Conservation (phyloP, 30 jellyfish, hydroid and myxozoan genomes). For the Nemopilema nomurai region DNA sequence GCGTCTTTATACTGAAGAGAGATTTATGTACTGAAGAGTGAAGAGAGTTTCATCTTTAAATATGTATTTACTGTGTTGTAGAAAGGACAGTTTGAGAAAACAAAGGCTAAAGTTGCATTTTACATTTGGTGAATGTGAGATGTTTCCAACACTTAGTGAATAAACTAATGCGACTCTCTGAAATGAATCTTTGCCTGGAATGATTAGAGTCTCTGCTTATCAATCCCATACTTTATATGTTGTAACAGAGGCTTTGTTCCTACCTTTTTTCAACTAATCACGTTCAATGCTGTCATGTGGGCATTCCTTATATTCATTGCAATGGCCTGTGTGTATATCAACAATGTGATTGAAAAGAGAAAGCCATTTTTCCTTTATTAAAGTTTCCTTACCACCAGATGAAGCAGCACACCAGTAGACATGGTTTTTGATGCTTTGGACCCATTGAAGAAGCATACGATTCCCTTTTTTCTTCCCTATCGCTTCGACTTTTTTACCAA, state of each 20-base stretch:
- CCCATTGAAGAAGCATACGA: not conserved
- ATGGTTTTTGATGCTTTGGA: slow-evolving; percentile 8
- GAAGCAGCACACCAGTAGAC: not conserved
- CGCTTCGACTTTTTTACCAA: slow-evolving; percentile 27
- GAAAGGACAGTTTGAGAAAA: no score
- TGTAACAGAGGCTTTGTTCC: not conserved
- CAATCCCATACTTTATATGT: not conserved
- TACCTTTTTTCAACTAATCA: not conserved
- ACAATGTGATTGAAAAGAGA: not conserved
- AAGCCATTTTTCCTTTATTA: slow-evolving; percentile 1
- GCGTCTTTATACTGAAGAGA: no score
- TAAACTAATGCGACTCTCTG: no score
- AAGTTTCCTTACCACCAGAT: not conserved
- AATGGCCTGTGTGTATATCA: not conserved
- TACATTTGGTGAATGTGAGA: no score
- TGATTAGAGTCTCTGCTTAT: no score
- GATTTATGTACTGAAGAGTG: no score
- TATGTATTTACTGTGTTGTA: no score
- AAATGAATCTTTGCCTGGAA: no score
- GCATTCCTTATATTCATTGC: not conserved
- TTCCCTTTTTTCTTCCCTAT: slow-evolving; percentile 13
- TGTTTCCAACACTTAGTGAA: no score
- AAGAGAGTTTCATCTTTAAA: no score
- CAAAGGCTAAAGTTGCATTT: no score
- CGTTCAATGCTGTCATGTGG: not conserved